Percentiles rank a stretch among this genome's conserved stretches.
Conservation (phyloP, 2,113 vertebrate species). For the Gallinago media region DNA sequence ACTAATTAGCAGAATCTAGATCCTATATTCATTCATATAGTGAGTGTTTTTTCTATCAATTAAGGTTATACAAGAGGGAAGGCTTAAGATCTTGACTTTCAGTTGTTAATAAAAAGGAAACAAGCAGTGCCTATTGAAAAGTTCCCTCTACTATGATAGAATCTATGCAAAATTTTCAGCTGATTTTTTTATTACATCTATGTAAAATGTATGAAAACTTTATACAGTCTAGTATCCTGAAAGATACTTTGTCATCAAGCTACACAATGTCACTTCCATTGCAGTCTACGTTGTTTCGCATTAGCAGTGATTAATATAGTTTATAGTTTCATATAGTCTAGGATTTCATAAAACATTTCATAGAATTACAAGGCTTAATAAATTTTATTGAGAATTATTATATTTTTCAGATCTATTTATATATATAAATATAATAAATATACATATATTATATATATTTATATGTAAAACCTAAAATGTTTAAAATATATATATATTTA, state of each 20-base stretch:
- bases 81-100: not conserved
- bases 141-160: not conserved
- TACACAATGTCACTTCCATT: not conserved
- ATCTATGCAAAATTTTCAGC: not conserved
- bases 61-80: not conserved
- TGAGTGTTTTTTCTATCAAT: not conserved
- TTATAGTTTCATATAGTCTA: not conserved
- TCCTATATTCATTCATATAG: not conserved
- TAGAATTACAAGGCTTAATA: not conserved
- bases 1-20: not conserved
- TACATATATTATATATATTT: not conserved
- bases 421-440: too few species aligned
- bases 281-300: not conserved
- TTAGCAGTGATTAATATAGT: not conserved
- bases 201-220: not conserved
- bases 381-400: not conserved
- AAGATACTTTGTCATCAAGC: not conserved
- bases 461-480: not conserved
- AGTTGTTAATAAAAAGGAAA: not conserved
- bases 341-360: not conserved
- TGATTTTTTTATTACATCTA: not conserved
- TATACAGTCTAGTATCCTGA: not conserved
- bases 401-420: not conserved
- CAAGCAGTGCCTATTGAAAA: not conserved
- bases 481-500: not conserved